Evolutionary conservation across 2,797 vertebrate species (phyloP).

Genomic region (Myotis findleyi): DNA sequence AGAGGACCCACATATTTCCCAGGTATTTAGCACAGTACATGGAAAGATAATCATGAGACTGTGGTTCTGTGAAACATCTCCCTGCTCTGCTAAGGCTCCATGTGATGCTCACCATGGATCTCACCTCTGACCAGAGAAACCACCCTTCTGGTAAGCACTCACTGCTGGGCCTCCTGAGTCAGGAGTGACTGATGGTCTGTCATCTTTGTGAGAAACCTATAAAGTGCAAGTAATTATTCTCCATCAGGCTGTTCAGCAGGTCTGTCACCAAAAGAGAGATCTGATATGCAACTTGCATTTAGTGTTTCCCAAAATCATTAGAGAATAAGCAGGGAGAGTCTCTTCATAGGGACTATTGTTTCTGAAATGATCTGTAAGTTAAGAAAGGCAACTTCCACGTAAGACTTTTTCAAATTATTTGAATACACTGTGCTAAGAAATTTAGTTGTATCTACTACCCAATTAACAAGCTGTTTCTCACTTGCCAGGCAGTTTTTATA

Average conservation of each 20-base stretch:
- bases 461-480: slow-evolving; percentile 41
- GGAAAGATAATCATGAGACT: background rate
- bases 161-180: background rate
- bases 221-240: background rate
- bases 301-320: background rate
- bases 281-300: background rate
- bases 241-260: background rate
- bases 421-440: background rate
- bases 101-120: background rate
- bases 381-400: slow-evolving; percentile 30
- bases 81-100: background rate
- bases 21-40: too few species aligned
- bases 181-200: background rate
- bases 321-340: background rate
- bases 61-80: background rate
- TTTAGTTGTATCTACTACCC: background rate
- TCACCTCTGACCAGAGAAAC: background rate
- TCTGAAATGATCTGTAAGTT: background rate
- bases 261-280: background rate
- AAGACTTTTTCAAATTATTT: background rate
- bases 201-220: slow-evolving; percentile 24
- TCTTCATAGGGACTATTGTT: background rate
- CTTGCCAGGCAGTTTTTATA: slow-evolving; percentile 11
- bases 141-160: background rate
- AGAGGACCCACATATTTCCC: background rate